Evolutionary conservation across 2,888 invertebrate species (phyloP).

Genomic region (Loripinus fragilis): DNA sequence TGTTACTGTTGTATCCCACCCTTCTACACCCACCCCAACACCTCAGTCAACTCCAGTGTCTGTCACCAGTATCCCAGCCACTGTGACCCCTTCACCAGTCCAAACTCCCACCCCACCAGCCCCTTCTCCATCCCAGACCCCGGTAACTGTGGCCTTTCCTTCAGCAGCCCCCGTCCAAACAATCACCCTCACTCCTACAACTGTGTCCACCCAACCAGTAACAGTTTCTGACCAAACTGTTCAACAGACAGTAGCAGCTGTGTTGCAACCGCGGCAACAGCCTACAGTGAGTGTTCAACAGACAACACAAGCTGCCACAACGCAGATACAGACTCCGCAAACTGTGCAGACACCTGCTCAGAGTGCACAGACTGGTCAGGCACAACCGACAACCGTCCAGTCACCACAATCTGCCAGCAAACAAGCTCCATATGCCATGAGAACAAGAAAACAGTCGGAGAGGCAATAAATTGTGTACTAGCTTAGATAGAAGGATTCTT

Average conservation of each 20-base stretch:
- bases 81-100: constrained; percentile 40
- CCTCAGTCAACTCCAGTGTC: constrained; percentile 39
- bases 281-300: constrained; percentile 52
- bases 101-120: constrained; percentile 43
- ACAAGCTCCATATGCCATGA: constrained; percentile 75
- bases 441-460: constrained; percentile 76
- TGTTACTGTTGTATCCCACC: constrained; percentile 30
- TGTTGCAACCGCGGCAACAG: constrained; percentile 18
- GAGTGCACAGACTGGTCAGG: constrained; percentile 16
- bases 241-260: constrained; percentile 43
- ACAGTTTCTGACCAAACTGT: constrained; percentile 37
- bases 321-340: constrained; percentile 39
- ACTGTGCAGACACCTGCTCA: constrained; percentile 49
- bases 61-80: constrained; percentile 57
- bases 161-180: constrained; percentile 44
- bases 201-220: constrained; percentile 34
- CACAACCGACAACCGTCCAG: constrained; percentile 42
- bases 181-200: constrained; percentile 31
- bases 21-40: constrained; percentile 42
- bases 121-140: constrained; percentile 19
- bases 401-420: constrained; percentile 59
- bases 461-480: constrained; percentile 55
- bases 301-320: constrained; percentile 32
- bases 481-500: too few species aligned
- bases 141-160: constrained; percentile 37